Evolutionary conservation across 2,888 invertebrate genomes (phyloP).

Genomic region (Sympetrum striolatum): DNA sequence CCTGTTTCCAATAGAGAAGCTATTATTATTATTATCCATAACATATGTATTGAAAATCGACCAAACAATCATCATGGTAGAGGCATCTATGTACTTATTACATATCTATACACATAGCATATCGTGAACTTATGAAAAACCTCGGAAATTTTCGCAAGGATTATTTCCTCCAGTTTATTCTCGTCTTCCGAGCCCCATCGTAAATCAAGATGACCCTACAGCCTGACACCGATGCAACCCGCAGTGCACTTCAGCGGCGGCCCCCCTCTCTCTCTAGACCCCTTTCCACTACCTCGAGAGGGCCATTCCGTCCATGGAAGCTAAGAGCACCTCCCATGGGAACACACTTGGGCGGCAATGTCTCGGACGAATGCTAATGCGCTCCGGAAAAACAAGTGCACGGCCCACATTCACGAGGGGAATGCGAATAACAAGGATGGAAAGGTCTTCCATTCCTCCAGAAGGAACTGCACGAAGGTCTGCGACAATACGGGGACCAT

Average conservation of each 20-base stretch:
- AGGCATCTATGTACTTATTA: no score
- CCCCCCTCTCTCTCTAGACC: not conserved
- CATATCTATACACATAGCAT: no score
- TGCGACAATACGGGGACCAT: not conserved
- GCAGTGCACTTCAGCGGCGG: not conserved
- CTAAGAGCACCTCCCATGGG: not conserved
- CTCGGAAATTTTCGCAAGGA: no score
- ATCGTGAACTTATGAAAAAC: no score
- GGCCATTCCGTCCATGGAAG: no score
- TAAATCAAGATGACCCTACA: not conserved
- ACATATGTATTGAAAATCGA: no score
- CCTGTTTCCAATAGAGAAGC: no score
- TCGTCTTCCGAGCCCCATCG: no score
- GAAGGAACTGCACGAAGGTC: not conserved
- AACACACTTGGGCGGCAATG: not conserved
- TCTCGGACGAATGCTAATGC: slow-evolving; percentile 34
- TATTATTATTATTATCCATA: no score
- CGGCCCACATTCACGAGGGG: slow-evolving; percentile 30
- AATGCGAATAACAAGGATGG: slow-evolving; percentile 11
- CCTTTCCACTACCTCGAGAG: not conserved
- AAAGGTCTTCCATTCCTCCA: not conserved
- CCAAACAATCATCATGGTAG: no score
- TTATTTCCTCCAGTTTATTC: no score
- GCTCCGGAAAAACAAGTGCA: not conserved
- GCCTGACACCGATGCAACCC: not conserved